phyloP scores from a whole-genome alignment of 2,888 invertebrate genomes.

The Cheilosia pagana region DNA sequence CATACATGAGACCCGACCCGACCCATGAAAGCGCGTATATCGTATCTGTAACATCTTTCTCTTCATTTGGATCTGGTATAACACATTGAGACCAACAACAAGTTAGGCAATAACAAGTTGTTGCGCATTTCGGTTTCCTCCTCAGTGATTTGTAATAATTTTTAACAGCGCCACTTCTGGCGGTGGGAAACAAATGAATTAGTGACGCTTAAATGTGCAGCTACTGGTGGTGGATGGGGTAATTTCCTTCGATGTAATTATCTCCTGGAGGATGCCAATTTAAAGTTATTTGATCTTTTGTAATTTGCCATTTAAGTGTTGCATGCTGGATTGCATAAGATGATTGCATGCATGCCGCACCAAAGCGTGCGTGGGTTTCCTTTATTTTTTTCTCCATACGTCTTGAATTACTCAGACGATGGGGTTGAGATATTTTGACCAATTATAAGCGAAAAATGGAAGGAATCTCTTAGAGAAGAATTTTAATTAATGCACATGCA shows the following conservation, averaged over 20 bases:
- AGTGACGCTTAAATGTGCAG: constrained; percentile 2
- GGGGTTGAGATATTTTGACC: constrained; percentile 34
- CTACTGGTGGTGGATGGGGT: constrained; percentile 33
- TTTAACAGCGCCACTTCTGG: neutral
- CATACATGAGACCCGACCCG: neutral
- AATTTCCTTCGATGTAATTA: constrained; percentile 43
- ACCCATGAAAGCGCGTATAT: neutral
- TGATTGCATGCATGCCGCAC: constrained; percentile 21
- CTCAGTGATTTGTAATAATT: constrained; percentile 19
- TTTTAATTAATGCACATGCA: constrained; percentile 26
- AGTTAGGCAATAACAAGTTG: constrained; percentile 21
- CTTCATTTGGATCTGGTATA: neutral
- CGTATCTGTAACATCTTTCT: neutral
- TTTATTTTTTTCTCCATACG: neutral
- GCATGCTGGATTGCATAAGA: constrained; percentile 45
- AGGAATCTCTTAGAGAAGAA: constrained; percentile 17
- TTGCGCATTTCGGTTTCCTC: neutral
- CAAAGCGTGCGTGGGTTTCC: constrained; percentile 7
- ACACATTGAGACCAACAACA: constrained; percentile 12
- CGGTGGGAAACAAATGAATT: constrained; percentile 38
- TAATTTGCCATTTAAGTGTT: constrained; percentile 58
- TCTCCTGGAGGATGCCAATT: constrained; percentile 54
- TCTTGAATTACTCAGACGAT: constrained; percentile 18
- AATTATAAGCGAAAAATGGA: neutral
- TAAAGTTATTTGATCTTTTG: constrained; percentile 58